These are phyloP conservation scores for Sebastolobus altivelis DNA, from an alignment of 2,797 vertebrate species.

Conservation along the genomic window DNA sequence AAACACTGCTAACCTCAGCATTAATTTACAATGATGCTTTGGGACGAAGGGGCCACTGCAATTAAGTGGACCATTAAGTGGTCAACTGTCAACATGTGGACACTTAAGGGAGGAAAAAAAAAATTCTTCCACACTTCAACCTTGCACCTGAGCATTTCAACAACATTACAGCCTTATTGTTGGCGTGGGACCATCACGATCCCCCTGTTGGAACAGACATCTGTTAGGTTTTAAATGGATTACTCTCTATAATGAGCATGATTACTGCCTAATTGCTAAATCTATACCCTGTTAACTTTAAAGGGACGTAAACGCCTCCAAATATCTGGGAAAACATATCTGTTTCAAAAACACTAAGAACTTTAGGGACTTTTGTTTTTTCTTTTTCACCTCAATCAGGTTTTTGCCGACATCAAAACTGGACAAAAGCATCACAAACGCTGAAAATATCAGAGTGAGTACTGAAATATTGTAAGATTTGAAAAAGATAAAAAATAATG, in stretches of 20 bases:
- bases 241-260: conserved; percentile 87
- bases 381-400: conserved; percentile 37
- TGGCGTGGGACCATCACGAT: conserved; percentile 77
- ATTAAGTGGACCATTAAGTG: conserved; percentile 86
- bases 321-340: conserved; percentile 88
- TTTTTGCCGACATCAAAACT: conserved; percentile 41
- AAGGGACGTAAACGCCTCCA: conserved; percentile 84
- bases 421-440: not conserved
- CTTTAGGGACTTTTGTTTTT: conserved; percentile 60
- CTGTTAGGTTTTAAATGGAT: conserved; percentile 90
- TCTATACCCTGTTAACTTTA: conserved; percentile 88
- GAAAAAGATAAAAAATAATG: conserved; percentile 13
- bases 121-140: conserved; percentile 78
- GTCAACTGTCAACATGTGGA: conserved; percentile 88
- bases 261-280: conserved; percentile 89
- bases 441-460: conserved; percentile 4
- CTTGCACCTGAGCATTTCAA: conserved; percentile 86
- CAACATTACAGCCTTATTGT: conserved; percentile 83
- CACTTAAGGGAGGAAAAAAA: conserved; percentile 72
- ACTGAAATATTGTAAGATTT: conserved; percentile 4
- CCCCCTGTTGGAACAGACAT: conserved; percentile 82
- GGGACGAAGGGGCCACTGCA: conserved; percentile 78
- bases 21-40: conserved; percentile 81
- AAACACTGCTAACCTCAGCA: conserved; percentile 66
- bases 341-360: conserved; percentile 78